Base-by-base conservation (phyloP, 2,888 invertebrate genomes). In the Teleiodes luculella region DNA sequence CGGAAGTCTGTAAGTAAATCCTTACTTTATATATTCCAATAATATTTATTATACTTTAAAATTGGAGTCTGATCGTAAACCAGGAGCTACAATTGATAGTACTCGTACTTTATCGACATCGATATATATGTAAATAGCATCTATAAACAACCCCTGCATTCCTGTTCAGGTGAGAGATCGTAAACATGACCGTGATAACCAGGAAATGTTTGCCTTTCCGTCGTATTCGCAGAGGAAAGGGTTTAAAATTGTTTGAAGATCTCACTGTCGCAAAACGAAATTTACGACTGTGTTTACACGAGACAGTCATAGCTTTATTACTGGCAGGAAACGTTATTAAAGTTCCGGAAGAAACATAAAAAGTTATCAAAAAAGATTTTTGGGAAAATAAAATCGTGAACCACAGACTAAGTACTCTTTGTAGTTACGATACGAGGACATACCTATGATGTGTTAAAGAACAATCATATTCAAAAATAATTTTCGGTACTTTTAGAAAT, bases 181-280 rank as follows among this genome's bases (percentile, higher is more conserved):
- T 76, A 76, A 78, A 80, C 74, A 77, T 71, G 68, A 64, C 64
- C 68, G 58, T 70, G 74, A 73, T 77, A 79, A 76, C 45, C 73
- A 74, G 49, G 48, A 48, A 75, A 74, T 76, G 76, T 74, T 75
- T 68, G 70, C 71, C 68, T 67, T 45, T 20, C 39, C 3, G 20
- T 11, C 39, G 18, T 41, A 41, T 18, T 18, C 39, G 8, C 39
- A 20, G 20, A 18, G 39, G 39, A 41, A 20, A 20, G 20, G 39
- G 39, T 20, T 41, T 18, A 18, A 20, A 41, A 41, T 41, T 41
- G 39, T 18, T 41, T 41, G 39, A 41, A 16, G 18, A 18, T 11
- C 11, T 3, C 11, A 41, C 20, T 41, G 39, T 18, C 20, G 20
- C 39, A 18, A 18, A 20, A 18, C 39, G 16, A 11, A 20, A 18